Percentiles rank a stretch among this genome's conserved stretches.
Evolutionary conservation across 2,113 vertebrate species (phyloP).

Genomic region (Trochalopteron elliotii): DNA sequence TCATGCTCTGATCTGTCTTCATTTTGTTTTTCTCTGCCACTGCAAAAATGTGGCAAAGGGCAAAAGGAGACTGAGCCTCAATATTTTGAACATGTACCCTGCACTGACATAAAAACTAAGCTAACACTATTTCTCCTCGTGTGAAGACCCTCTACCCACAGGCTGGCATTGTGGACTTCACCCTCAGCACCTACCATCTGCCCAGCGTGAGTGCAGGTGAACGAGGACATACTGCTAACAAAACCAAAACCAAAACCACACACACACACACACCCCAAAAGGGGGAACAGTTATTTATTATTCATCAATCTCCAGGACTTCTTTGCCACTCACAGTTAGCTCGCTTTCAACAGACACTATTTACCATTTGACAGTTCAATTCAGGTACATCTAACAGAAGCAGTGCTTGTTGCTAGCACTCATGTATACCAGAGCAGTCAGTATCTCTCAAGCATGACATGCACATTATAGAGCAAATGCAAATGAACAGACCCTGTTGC

Average conservation of each 20-base stretch:
- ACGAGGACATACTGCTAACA: background rate
- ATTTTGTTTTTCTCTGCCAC: background rate
- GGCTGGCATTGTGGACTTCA: background rate
- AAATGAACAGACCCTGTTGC: constrained; percentile 16
- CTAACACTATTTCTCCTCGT: background rate
- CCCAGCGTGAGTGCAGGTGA: background rate
- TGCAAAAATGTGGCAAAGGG: background rate
- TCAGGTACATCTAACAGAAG: constrained; percentile 29
- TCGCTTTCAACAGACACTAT: constrained; percentile 32
- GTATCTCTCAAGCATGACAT: constrained; percentile 46
- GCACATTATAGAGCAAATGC: constrained; percentile 45
- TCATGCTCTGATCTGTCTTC: background rate
- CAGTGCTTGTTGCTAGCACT: constrained; percentile 1
- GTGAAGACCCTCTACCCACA: background rate
- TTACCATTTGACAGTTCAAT: constrained; percentile 65
- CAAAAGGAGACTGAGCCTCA: background rate
- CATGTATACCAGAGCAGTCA: constrained; percentile 31
- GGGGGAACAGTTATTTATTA: constrained; percentile 18
- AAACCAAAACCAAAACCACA: background rate
- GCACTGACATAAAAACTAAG: background rate
- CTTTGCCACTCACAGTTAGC: constrained; percentile 51
- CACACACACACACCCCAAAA: background rate
- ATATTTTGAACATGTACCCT: background rate
- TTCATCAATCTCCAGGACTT: constrained; percentile 47
- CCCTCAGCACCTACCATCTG: background rate